These are phyloP conservation scores for Pimephales promelas DNA, from an alignment of 2,113 vertebrate genomes.

Conservation along the genomic window DNA sequence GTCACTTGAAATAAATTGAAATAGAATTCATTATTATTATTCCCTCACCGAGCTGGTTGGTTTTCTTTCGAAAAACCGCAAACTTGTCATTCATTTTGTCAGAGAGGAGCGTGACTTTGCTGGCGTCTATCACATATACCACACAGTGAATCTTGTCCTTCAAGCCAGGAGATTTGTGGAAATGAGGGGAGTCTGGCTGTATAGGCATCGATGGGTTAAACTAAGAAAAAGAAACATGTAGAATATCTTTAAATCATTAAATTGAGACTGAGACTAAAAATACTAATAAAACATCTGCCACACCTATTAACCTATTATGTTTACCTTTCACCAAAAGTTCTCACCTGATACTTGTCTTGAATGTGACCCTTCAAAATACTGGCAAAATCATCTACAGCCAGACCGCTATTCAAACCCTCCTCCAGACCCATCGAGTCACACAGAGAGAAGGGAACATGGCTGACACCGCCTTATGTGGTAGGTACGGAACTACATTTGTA, in stretches of 20 bases:
- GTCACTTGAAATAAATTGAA: not conserved
- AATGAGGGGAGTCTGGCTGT: conserved; percentile 11
- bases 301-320: not conserved
- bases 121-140: conserved; percentile 64
- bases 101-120: conserved; percentile 66
- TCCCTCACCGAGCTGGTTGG: conserved; percentile 61
- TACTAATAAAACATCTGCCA: not conserved
- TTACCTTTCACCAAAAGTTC: not conserved
- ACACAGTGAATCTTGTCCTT: conserved; percentile 67
- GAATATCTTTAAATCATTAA: not conserved
- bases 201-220: conserved; percentile 51
- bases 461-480: no score
- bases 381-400: no score
- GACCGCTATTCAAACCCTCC: no score
- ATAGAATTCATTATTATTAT: not conserved
- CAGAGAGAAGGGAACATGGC: no score
- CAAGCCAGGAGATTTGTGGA: conserved; percentile 26
- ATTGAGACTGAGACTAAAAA: no score
- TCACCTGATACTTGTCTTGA: no score
- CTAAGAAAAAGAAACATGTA: conserved; percentile 19
- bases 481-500: no score
- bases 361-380: no score
- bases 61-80: conserved; percentile 66
- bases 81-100: conserved; percentile 70
- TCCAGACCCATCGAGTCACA: no score